A percentile compares a stretch with the other conserved stretches of the same genome.
These are phyloP conservation scores for Procambarus virginalis DNA, from an alignment of 1,140 invertebrate genomes.

Conservation along the genomic window DNA sequence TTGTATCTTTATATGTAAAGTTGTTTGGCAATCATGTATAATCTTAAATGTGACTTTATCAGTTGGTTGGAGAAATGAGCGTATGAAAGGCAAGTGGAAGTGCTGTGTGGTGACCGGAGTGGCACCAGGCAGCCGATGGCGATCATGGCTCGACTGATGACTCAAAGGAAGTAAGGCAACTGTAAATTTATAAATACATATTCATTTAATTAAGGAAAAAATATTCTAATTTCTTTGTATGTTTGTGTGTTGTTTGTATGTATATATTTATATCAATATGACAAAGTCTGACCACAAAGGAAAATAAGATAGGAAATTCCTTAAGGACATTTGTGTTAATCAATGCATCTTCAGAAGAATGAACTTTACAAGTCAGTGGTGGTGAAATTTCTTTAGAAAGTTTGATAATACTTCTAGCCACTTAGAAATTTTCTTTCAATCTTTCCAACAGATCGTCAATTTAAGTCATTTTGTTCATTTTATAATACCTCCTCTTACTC, in stretches of 20 bases:
- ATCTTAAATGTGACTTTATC: neutral
- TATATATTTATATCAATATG: too few species aligned
- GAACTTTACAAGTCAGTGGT: too few species aligned
- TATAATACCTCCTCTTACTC: too few species aligned
- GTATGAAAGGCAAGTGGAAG: slow-evolving; percentile 74
- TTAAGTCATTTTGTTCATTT: too few species aligned
- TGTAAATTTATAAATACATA: neutral
- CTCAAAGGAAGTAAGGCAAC: slow-evolving; percentile 57
- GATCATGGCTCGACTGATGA: slow-evolving; percentile 57
- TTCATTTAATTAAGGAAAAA: neutral
- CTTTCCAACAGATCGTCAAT: too few species aligned
- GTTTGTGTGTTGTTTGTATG: neutral
- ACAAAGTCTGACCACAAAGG: too few species aligned
- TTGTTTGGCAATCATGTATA: neutral
- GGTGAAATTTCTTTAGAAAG: too few species aligned
- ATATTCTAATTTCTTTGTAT: neutral
- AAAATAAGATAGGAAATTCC: too few species aligned
- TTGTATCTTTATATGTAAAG: neutral
- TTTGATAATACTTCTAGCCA: too few species aligned
- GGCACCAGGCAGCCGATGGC: slow-evolving; percentile 49
- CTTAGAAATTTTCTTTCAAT: too few species aligned
- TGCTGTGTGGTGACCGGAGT: slow-evolving; percentile 65
- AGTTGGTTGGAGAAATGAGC: slow-evolving; percentile 76
- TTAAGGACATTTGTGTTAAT: too few species aligned
- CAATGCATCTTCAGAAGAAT: too few species aligned